Conservation (phyloP, 1,140 invertebrate species). For the Leptestheria dahalacensis region DNA sequence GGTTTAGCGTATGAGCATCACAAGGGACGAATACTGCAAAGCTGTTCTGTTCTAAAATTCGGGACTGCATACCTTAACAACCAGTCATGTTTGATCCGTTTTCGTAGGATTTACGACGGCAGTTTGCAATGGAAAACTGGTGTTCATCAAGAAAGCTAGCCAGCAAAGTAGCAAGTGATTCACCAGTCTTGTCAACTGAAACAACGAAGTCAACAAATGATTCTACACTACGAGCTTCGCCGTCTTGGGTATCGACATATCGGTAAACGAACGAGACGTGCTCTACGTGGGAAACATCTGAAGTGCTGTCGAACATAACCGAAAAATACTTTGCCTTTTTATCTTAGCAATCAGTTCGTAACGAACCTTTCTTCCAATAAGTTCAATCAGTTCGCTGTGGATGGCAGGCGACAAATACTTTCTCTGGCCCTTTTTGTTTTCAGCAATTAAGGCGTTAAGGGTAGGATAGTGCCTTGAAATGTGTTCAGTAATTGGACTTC, state of each 20-base stretch:
- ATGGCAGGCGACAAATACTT: not conserved
- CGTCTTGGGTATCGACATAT: slow-evolving; percentile 3
- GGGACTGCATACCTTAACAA: slow-evolving; percentile 15
- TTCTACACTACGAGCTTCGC: not conserved
- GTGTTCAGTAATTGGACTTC: too few species aligned
- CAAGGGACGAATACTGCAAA: not conserved
- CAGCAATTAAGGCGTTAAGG: not conserved
- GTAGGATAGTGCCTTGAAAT: not conserved
- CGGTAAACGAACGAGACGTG: slow-evolving; percentile 23
- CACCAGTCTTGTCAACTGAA: not conserved
- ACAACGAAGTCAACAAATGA: slow-evolving; percentile 6
- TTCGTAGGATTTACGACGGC: slow-evolving; percentile 1
- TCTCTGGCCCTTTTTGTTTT: not conserved
- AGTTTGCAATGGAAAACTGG: slow-evolving; percentile 18
- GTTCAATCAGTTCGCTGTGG: not conserved
- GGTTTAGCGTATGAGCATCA: not conserved
- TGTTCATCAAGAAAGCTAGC: slow-evolving; percentile 6
- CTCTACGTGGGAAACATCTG: slow-evolving; percentile 27
- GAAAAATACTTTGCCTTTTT: slow-evolving; percentile 27
- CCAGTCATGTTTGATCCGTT: slow-evolving; percentile 1
- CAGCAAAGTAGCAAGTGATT: not conserved
- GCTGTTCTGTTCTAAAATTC: not conserved
- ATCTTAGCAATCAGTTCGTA: slow-evolving; percentile 23
- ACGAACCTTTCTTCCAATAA: slow-evolving; percentile 15
- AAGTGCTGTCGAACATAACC: slow-evolving; percentile 27